Percentiles rank a stretch among this genome's conserved stretches.
Evolutionary conservation across 2,888 invertebrate genomes (phyloP).

Genomic region (Furcula furcula): DNA sequence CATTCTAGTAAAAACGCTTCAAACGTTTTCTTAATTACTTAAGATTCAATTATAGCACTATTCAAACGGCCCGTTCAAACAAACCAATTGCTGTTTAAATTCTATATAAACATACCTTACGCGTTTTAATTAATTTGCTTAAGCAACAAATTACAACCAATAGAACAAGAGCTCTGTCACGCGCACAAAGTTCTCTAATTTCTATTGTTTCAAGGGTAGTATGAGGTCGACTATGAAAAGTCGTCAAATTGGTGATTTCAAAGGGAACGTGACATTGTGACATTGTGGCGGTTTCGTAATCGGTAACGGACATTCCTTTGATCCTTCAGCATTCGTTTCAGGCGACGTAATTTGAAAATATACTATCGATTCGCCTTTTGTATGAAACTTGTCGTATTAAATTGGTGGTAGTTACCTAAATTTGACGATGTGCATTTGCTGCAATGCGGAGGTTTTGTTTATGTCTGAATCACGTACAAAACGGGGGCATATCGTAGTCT

Average conservation of each 20-base stretch:
- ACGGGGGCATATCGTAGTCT: too few relatives aligned
- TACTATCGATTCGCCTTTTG: too few relatives aligned
- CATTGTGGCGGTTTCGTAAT: conserved; percentile 28
- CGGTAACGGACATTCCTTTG: conserved; percentile 28
- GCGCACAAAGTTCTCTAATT: conserved; percentile 1
- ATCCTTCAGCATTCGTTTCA: conserved; percentile 14
- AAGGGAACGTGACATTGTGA: conserved; percentile 43
- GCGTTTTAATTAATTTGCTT: conserved; percentile 37
- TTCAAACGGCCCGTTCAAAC: conserved; percentile 1
- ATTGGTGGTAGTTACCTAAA: too few relatives aligned
- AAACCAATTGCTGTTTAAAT: conserved; percentile 31
- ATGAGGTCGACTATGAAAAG: conserved; percentile 26
- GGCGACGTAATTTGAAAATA: too few relatives aligned
- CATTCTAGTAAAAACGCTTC: too few relatives aligned
- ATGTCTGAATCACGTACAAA: too few relatives aligned
- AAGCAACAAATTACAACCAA: conserved; percentile 24
- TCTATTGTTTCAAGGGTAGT: conserved; percentile 4
- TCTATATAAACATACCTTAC: conserved; percentile 26
- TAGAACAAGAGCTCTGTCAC: conserved; percentile 8
- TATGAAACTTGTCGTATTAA: too few relatives aligned
- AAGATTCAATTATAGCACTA: not conserved
- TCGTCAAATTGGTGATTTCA: conserved; percentile 36
- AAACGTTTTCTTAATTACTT: not conserved
- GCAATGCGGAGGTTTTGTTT: too few relatives aligned
- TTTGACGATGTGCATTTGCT: too few relatives aligned